Evolutionary conservation across 2,797 vertebrate species (phyloP).

Genomic region (Xenopus petersii): DNA sequence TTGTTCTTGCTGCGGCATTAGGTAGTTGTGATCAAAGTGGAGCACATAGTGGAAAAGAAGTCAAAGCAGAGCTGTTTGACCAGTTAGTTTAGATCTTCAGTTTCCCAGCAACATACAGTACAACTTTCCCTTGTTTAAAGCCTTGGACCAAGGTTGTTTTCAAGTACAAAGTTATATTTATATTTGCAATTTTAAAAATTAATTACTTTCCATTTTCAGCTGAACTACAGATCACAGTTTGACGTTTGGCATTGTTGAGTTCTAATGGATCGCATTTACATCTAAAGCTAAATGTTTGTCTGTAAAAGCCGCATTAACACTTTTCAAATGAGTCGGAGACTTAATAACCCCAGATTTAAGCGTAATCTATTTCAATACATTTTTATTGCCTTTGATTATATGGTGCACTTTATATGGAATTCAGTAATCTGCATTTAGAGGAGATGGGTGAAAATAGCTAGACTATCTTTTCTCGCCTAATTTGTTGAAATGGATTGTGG

Average conservation of each 20-base stretch:
- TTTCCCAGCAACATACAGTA: conserved; percentile 60
- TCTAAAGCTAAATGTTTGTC: conserved; percentile 32
- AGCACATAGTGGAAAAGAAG: too few species aligned
- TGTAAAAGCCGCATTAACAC: conserved; percentile 25
- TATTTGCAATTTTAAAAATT: neutral
- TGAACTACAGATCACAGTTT: neutral
- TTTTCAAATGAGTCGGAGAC: conserved; percentile 23
- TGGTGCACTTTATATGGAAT: conserved; percentile 18
- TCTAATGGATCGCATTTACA: conserved; percentile 24
- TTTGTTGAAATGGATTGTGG: neutral
- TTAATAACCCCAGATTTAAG: conserved; percentile 35
- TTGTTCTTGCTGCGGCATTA: too few species aligned
- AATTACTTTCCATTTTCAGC: neutral
- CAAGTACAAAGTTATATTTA: conserved; percentile 2
- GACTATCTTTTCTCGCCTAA: neutral
- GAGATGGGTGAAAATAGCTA: neutral
- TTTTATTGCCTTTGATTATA: conserved; percentile 21
- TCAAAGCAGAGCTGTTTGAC: too few species aligned
- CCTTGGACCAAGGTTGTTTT: neutral
- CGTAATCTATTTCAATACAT: conserved; percentile 34
- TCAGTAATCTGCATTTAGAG: conserved; percentile 31
- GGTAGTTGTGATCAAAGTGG: too few species aligned
- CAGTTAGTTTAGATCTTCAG: too few species aligned
- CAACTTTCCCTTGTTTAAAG: too few species aligned
- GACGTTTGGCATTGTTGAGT: neutral